A percentile compares a stretch with the other conserved stretches of the same genome.
phyloP scores from a whole-genome alignment of 2,888 invertebrate species.

The Pherbina coryleti region DNA sequence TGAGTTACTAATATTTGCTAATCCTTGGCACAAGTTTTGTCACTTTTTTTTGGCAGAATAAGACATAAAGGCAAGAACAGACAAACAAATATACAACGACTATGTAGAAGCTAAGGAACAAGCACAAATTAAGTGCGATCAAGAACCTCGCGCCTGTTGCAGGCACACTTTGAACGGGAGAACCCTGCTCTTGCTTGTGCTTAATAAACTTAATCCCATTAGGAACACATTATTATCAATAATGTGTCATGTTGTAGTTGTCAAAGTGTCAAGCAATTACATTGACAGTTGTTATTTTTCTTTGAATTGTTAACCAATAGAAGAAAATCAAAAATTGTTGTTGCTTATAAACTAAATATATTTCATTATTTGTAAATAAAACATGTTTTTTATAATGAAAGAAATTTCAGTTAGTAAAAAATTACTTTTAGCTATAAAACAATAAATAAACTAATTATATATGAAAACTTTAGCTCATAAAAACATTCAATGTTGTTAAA shows the following conservation, averaged over 20 bases:
- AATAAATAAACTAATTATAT: not conserved
- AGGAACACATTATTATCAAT: not conserved
- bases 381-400: not conserved
- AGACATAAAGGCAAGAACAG: conserved; percentile 30
- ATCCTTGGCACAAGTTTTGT: not conserved
- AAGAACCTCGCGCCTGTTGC: conserved; percentile 29
- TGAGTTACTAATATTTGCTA: too few relatives aligned
- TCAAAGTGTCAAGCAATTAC: conserved; percentile 34
- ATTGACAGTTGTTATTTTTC: not conserved
- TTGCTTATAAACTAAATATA: too few relatives aligned
- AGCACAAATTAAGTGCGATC: conserved; percentile 43
- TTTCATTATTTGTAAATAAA: too few relatives aligned
- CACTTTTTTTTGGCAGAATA: not conserved
- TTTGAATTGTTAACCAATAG: not conserved
- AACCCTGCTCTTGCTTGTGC: too few relatives aligned
- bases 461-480: conserved; percentile 55
- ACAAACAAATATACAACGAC: conserved; percentile 31
- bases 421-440: not conserved
- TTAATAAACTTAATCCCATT: conserved; percentile 36
- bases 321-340: too few relatives aligned
- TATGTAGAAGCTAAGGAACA: conserved; percentile 14
- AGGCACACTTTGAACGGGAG: not conserved
- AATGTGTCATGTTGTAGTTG: conserved; percentile 12
- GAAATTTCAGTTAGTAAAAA: conserved; percentile 13
- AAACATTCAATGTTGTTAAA: conserved; percentile 69